These are phyloP conservation scores for Microtus agrestis DNA, from an alignment of 2,797 vertebrate genomes.

Conservation along the genomic window DNA sequence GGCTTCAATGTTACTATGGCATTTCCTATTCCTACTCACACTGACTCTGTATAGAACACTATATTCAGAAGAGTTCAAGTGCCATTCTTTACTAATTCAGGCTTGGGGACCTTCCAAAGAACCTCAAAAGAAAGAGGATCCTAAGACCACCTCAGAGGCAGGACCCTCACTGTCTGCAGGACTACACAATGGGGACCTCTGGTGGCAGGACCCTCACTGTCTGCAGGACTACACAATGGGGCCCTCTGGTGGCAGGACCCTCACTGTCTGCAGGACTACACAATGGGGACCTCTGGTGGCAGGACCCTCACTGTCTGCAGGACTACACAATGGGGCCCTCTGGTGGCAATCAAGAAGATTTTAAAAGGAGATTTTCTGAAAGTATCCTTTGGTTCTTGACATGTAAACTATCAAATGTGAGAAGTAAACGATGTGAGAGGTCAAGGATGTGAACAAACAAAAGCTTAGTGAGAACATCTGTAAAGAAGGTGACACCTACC, in stretches of 20 bases:
- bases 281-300: not conserved
- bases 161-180: slow-evolving; percentile 46
- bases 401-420: slow-evolving; percentile 20
- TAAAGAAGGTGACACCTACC: slow-evolving; percentile 92
- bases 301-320: slow-evolving; percentile 49
- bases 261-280: slow-evolving; percentile 60
- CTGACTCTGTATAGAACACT: slow-evolving; percentile 27
- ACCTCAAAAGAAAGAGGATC: slow-evolving; percentile 54
- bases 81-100: slow-evolving; percentile 22
- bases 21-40: slow-evolving; percentile 61
- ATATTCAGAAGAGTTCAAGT: slow-evolving; percentile 45
- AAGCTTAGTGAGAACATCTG: slow-evolving; percentile 74
- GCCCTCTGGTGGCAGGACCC: not conserved
- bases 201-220: slow-evolving; percentile 40
- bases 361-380: slow-evolving; percentile 56
- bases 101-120: slow-evolving; percentile 26
- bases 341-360: slow-evolving; percentile 73
- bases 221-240: slow-evolving; percentile 42
- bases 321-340: slow-evolving; percentile 84
- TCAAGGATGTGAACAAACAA: slow-evolving; percentile 19
- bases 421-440: not conserved
- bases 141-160: not conserved
- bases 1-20: slow-evolving; percentile 64
- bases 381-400: not conserved
- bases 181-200: slow-evolving; percentile 3